Evolutionary conservation across 1,140 invertebrate species (phyloP), one percentile per base, ranked within the genome.

Genomic region (Tachypleus tridentatus): DNA sequence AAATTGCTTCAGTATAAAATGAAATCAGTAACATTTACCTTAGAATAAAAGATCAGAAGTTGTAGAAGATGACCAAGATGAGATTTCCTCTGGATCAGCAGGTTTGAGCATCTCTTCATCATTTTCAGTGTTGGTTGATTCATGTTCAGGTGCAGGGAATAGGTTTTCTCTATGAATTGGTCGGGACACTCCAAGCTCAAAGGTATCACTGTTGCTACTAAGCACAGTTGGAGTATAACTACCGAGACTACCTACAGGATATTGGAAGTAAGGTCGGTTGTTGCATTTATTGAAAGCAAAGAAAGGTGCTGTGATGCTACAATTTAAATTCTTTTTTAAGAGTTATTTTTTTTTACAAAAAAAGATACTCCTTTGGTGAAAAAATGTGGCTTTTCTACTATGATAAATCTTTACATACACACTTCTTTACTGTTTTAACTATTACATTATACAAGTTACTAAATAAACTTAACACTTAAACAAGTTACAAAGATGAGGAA

Each of bases 11-110:
- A 29, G 2, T 29, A 29, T 29, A 29, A 29, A 29, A 29, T 29
- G 29, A 29, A 1, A 29, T 29, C 29, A 29, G 29, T 29, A 29
- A 29, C 29, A 29, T 29, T 29, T 29, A 29, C 29, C n/a, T 79
- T 73, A 82, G 70, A 82, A 86, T 58, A 86, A 77, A 71, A 86
- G 77, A 75, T 86, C 84, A 4, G 82, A 80, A 51, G 83, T 82
- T 58, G 82, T 82, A 62, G 83, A 81, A 57, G 82, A 80, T 47
- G 70, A 70, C 80, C 84, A 86, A 3, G 82, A 81, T 51, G 81
- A 79, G 3, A 77, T 81, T 51, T 82, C 78, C 60, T 74, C 73
- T 51, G 80, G 76, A 61, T 82, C 80, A 52, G 82, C 80, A 4
- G 83, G 80, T 72, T 82, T 82, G 66, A 83, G 70, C 71, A 82